Conservation (phyloP, 2,797 vertebrate genomes). For the Salmo trutta region DNA sequence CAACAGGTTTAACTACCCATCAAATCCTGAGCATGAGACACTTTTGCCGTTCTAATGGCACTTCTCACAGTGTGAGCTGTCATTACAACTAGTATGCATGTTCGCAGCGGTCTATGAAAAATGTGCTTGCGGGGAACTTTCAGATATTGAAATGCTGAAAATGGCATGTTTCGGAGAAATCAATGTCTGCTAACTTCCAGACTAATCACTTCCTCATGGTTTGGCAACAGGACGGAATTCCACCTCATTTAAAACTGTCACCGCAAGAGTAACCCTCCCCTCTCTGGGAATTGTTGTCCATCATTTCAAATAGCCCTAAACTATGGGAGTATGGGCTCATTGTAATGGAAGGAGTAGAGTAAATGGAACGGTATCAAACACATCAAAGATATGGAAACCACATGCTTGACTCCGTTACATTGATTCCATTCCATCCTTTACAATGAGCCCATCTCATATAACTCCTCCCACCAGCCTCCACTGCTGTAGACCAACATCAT, state of each 20-base stretch:
- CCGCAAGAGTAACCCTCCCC: not conserved
- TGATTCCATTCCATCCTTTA: no score
- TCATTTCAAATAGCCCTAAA: not conserved
- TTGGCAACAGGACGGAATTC: constrained; percentile 17
- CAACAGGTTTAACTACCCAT: constrained; percentile 23
- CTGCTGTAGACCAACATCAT: no score
- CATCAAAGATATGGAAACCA: no score
- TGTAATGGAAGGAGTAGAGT: no score
- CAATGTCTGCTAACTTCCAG: constrained; percentile 16
- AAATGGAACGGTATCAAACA: no score
- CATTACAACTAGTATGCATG: constrained; percentile 24
- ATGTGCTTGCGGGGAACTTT: constrained; percentile 16
- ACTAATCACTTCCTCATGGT: constrained; percentile 26
- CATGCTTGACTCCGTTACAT: no score
- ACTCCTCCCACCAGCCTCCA: no score
- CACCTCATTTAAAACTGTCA: not conserved
- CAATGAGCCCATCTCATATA: no score
- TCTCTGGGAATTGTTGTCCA: not conserved
- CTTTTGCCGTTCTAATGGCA: constrained; percentile 19
- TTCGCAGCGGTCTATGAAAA: not conserved
- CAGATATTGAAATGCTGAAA: constrained; percentile 4
- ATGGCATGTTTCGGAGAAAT: not conserved
- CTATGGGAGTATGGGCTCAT: not conserved
- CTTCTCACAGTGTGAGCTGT: constrained; percentile 13
- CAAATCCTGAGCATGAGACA: constrained; percentile 13